Percentiles rank a stretch among this genome's conserved stretches.
Conservation (phyloP, 1,140 invertebrate species). For the Littorina saxatilis region DNA sequence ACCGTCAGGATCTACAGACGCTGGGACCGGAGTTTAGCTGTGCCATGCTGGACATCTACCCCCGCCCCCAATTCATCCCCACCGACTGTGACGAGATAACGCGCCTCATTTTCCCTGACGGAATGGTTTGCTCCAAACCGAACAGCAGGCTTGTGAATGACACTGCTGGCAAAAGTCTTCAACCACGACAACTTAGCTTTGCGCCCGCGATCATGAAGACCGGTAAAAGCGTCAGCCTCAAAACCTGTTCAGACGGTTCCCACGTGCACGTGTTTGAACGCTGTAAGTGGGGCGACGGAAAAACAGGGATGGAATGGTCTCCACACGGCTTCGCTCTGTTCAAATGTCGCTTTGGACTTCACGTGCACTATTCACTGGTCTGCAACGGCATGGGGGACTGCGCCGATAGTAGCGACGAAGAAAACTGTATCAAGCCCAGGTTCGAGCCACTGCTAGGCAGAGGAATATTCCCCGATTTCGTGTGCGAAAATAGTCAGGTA, state of each 20-base stretch:
- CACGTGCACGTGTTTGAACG: constrained; percentile 14
- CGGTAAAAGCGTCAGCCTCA: neutral
- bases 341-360: neutral
- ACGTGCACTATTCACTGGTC: constrained; percentile 28
- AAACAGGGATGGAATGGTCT: neutral
- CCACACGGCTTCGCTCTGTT: constrained; percentile 10
- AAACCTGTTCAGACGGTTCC: constrained; percentile 16
- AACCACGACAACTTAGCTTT: neutral
- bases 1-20: neutral
- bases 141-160: neutral
- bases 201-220: too few relatives aligned
- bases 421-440: neutral
- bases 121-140: constrained; percentile 10
- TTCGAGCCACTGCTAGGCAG: neutral
- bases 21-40: neutral
- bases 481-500: neutral
- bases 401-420: constrained; percentile 37
- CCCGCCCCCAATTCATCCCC: neutral
- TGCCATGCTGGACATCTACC: constrained; percentile 2
- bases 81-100: neutral
- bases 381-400: constrained; percentile 42
- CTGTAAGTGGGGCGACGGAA: neutral
- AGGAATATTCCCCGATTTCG: constrained; percentile 22
- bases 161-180: neutral
- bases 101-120: neutral